Evolutionary conservation across 2,888 invertebrate genomes (phyloP), one percentile per base, ranked within the genome.

Genomic region (Priapulus caudatus): DNA sequence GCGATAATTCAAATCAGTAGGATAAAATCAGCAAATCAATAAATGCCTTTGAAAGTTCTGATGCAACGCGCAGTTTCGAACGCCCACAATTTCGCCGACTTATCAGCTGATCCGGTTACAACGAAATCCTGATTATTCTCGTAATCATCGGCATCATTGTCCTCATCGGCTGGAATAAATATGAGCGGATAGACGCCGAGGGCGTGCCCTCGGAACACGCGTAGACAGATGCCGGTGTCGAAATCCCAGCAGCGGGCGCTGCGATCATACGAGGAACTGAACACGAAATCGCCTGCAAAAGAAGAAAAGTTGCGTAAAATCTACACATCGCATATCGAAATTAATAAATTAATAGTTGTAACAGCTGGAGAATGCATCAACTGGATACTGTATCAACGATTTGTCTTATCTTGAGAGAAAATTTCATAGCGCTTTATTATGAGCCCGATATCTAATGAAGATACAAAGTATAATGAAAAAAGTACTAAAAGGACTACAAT

Each of bases 111-210:
- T 2, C 71, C 72, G 0, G 70, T 69, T 20, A 72, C 62, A 5
- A 72, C 62, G 23, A 70, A 55, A 57, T 70, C 70, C 50, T 65
- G 33, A 33, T 33, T 33, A n/a, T 33, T 33, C 33, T 33, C 33
- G n/a, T 33, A 33, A n/a, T 33, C 33, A 33, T 33, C 33, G n/a
- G n/a, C 33, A n/a, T 33, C 33, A 45, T 16, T 19, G 4, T 58
- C 54, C 15, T 59, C 55, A 23, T 70, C 69, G 2, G 66, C 66
- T 0, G 75, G 73, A 33, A 75, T 71, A 60, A 73, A 74, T 45
- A 74, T 68, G 47, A 75, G 60, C 1, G 75, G 74, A 57, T 72
- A 74, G 2, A 76, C 74, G 1, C 72, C 74, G 50, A 72, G 68
- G 48, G 66, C 67, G 62, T 75, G 75, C 1, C 75, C 75, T 59